Base-by-base conservation (phyloP, 1,140 invertebrate species). In the Cydia pomonella region DNA sequence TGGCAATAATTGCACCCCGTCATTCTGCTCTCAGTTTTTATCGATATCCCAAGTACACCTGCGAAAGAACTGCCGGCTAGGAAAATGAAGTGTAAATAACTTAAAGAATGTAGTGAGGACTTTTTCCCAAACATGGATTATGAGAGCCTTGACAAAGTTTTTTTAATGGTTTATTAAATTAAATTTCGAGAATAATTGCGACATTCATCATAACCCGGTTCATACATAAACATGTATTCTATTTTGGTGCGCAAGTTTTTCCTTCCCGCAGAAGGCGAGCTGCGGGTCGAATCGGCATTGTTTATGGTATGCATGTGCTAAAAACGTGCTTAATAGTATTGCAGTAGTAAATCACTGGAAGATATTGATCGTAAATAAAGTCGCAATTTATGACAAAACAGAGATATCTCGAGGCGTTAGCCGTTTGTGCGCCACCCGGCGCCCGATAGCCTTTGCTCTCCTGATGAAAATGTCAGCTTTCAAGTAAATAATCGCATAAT, bases 361-460 rank as follows among this genome's bases (percentile, higher is more conserved):
- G 83, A 88, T 87, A 89, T 87, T 83, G 86, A 87, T 87, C 87
- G 84, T 90, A 87, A 89, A 89, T 88, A 89, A 86, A 84, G 77
- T 83, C 75, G 80, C 82, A 76, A 86, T 89, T 86, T 90, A 91
- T 89, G 83, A 89, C 83, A 83, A 86, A 86, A 83, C 79, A 76
- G 76, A 84, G 79, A 86, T 82, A 83, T 83, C 77, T 80, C 73
- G 73, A 76, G 72, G 78, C 76, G 75, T 76, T 79, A 78, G 73
- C 53, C 73, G 72, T 64, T 73, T 62, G 75, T 79, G 75, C 53
- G 64, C 41, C 73, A 75, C 59, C 73, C 76, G 74, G 74, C 47
- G 25, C 66, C 29, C 73, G 78, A 81, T 81, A 81, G 80, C 82
- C 78, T 81, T 79, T 82, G 80, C 80, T 79, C 77, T 73, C 72